Base-by-base conservation (phyloP, 37 sponge, comb jelly and placozoan species). In the Beroe ovata region DNA sequence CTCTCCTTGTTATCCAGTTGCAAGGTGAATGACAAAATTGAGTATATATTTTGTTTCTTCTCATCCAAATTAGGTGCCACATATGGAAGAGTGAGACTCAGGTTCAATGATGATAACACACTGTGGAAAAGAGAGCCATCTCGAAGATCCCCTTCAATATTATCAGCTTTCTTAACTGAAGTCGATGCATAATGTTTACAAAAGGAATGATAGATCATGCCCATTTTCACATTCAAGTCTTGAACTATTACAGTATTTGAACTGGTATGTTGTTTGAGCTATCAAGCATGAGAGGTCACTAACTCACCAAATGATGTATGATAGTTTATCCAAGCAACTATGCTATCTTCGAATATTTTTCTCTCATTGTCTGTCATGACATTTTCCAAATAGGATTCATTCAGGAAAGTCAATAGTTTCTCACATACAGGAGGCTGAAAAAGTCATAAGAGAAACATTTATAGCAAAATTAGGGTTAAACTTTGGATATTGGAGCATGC, bases 271-370 rank as follows among this genome's bases (percentile, higher is more conserved):
- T n/a, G n/a, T n/a, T n/a, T n/a, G n/a, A n/a, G n/a, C n/a, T n/a
- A n/a, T n/a, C n/a, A n/a, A n/a, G n/a, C n/a, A n/a, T n/a, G n/a
- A n/a, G n/a, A n/a, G n/a, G n/a, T n/a, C n/a, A 62, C 8, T 28
- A 20, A 62, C 32, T 66, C 30, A 66, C 69, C 69, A 66, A 32
- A 66, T 33, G 69, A 37, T 30, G 34, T 66, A 37, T 66, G 69
- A 30, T 66, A 30, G 30, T 66, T 66, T 32, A 66, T 66, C 69
- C 69, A 66, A 25, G 69, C 25, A 66, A 66, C 34, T 1, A 66
- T 32, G 34, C 35, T 66, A 6, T 47, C 54, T 16, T 11, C 11
- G 11, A 47, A 47, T 16, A 11, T 47, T 11, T 16, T 47, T 11
- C 11, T 47, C 6, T 47, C 54, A 16, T 47, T 11, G 6, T 47